These are phyloP conservation scores for Chauna torquata DNA, from an alignment of 2,113 vertebrate genomes.

Conservation along the genomic window DNA sequence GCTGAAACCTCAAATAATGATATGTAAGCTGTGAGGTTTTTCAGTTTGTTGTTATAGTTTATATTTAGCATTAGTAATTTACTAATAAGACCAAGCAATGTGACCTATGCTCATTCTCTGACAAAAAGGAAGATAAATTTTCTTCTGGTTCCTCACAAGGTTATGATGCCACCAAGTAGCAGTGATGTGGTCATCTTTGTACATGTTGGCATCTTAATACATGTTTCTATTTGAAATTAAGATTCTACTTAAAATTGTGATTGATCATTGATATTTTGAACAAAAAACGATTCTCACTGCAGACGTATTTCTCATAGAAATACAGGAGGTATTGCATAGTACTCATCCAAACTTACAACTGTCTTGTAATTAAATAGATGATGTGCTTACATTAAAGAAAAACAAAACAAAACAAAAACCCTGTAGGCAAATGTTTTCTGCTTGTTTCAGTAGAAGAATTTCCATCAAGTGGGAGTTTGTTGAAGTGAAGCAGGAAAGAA, in stretches of 20 bases:
- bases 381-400: background rate
- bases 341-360: background rate
- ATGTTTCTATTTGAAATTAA: background rate
- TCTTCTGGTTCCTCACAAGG: background rate
- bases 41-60: background rate
- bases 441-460: background rate
- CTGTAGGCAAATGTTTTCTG: background rate
- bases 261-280: background rate
- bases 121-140: background rate
- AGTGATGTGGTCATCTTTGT: background rate
- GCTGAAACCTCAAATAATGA: background rate
- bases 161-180: background rate
- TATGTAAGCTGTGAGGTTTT: background rate
- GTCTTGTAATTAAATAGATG: background rate
- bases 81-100: background rate
- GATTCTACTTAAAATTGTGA: background rate
- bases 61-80: background rate
- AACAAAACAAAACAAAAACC: background rate
- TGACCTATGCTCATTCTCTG: rapidly evolving
- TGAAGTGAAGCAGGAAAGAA: background rate
- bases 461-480: background rate
- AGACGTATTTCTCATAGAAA: background rate
- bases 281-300: background rate
- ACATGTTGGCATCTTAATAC: background rate
- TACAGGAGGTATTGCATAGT: background rate